Evolutionary conservation across 2,888 invertebrate species (phyloP).

Genomic region (Aspidapion aeneum): DNA sequence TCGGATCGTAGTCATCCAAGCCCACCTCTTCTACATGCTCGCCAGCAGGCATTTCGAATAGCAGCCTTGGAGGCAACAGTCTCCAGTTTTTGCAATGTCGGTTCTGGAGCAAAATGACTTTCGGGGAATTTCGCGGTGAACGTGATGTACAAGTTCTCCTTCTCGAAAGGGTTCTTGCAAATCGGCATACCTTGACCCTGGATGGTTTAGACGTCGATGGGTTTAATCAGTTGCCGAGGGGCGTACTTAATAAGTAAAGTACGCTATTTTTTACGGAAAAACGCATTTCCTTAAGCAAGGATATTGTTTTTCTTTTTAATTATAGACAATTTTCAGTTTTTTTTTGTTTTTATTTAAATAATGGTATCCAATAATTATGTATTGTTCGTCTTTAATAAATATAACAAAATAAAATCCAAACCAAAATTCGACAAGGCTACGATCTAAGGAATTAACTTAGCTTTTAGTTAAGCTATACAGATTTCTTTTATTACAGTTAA

Average conservation of each 20-base stretch:
- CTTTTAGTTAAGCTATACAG: no score
- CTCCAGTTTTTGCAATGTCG: conserved; percentile 67
- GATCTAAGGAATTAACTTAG: neutral
- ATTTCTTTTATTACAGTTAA: neutral
- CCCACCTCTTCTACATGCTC: conserved; percentile 86
- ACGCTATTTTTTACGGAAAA: conserved; percentile 79
- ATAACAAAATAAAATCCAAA: neutral
- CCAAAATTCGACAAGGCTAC: neutral
- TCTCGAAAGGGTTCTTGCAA: conserved; percentile 78
- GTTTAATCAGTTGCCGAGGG: conserved; percentile 79
- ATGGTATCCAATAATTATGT: no score
- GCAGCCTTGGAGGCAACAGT: conserved; percentile 70
- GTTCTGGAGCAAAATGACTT: conserved; percentile 70
- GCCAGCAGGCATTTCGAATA: conserved; percentile 67
- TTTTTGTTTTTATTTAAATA: no score
- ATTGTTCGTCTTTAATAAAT: neutral
- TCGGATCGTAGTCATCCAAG: conserved; percentile 69
- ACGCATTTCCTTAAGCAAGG: no score
- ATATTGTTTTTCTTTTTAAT: no score
- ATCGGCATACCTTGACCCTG: conserved; percentile 89
- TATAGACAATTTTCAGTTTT: no score
- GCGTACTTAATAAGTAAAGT: conserved; percentile 73
- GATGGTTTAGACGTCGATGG: conserved; percentile 75
- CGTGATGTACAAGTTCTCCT: conserved; percentile 82
- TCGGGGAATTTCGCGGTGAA: conserved; percentile 86